A percentile compares a stretch with the other conserved stretches of the same genome.
These are phyloP conservation scores for Urocynchramus pylzowi DNA, from an alignment of 2,113 vertebrate species.

Conservation along the genomic window DNA sequence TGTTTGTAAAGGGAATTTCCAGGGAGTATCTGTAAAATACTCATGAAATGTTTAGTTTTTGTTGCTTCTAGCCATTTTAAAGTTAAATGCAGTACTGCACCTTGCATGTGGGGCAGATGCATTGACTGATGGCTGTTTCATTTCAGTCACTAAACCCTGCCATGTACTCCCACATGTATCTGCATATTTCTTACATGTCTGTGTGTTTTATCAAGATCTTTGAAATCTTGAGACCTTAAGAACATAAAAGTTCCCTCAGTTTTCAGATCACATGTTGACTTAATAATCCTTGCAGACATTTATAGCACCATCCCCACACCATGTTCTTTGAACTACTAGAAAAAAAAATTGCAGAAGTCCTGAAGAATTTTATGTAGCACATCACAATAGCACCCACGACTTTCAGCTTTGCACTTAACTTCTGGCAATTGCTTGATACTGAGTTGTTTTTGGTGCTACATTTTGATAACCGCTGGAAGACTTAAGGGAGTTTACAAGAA, in stretches of 20 bases:
- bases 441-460: not conserved
- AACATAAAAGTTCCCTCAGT: not conserved
- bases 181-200: not conserved
- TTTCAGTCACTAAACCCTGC: not conserved
- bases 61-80: not conserved
- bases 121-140: not conserved
- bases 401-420: not conserved
- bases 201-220: not conserved
- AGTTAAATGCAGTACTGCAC: not conserved
- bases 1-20: not conserved
- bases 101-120: rapidly evolving
- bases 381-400: not conserved
- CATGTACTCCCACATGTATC: not conserved
- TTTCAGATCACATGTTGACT: not conserved
- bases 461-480: not conserved
- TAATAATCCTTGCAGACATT: not conserved
- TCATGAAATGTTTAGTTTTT: not conserved
- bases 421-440: not conserved
- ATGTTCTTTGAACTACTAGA: not conserved
- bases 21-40: not conserved
- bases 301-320: not conserved
- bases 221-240: not conserved
- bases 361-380: not conserved
- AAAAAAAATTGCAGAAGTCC: not conserved
- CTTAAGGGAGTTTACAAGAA: not conserved